Base-by-base conservation (phyloP, 1,140 invertebrate species). In the Chymomyza costata region DNA sequence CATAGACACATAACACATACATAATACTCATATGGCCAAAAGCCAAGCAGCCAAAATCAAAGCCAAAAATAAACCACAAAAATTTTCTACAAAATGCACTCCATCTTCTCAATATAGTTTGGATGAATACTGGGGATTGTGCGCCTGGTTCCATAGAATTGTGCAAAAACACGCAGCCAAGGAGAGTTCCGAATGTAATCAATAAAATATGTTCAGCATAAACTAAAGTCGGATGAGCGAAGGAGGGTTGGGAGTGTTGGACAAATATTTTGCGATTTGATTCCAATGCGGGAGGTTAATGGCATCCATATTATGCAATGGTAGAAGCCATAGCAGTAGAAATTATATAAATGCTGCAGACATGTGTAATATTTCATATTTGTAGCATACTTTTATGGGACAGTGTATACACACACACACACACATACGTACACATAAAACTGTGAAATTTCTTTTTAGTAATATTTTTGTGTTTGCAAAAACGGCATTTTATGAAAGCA, bases 121-220 rank as follows among this genome's bases (percentile, higher is more conserved):
- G 8, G 21, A 25, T 25, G 21, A 3, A 25, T 25, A 25, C 21
- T 25, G 21, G 21, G 21, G 21, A 8, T 25, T 25, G 21, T 8
- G 21, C 21, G 3, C 21, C 21, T 56, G 70, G 78, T 78, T 76
- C 70, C 71, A 67, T 67, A 71, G 80, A 80, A 47, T 67, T 63
- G 73, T 71, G 73, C 73, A 69, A 67, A 78, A 63, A 63, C 71
- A 76, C 73, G 71, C 54, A 54, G 55, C n/a, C 15, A 40, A 25
- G 10, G 7, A 14, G 15, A 28, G 8, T 1, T 32, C 34, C 17
- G 10, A 63, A 67, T 76, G 73, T 78, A 76, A 76, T 76, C 71
- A 80, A 76, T 76, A 76, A 76, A 76, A 80, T 76, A 76, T 76
- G 71, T 80, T 70, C 39, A 41, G 44, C 58, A 76, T 78, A 56